Evolutionary conservation across 2,797 vertebrate genomes (phyloP), one percentile per base, ranked within the genome.

Genomic region (Anguilla marmorata): DNA sequence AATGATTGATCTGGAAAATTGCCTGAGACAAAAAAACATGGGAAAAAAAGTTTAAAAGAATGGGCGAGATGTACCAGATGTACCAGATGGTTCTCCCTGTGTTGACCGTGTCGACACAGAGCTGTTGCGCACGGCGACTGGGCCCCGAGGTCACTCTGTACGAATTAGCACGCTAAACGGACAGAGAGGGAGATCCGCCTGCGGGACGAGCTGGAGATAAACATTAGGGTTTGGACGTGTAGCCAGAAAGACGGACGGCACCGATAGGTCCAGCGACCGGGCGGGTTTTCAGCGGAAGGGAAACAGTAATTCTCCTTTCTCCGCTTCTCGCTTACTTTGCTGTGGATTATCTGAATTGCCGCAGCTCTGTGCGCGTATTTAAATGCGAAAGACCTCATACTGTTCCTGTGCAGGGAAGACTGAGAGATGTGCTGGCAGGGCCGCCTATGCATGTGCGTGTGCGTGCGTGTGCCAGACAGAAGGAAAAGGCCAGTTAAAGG

Each of bases 251-350:
- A 90, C 89, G 54, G 69, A 69, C 54, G 84, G 58, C 24, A 37
- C n/a, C 89, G 89, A 92, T 90, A 90, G 91, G 92, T 91, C 88
- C 86, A 87, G 69, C 88, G 87, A 91, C 90, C 89, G 86, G 88
- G 83, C 54, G 85, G 86, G 87, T 91, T 91, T 91, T 89, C 91
- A 90, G 91, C 88, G 89, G 86, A 69, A 86, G 45, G 87, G 86
- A 72, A 84, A 88, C 84, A 72, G 88, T 90, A 88, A 92, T 90
- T 87, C 79, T 85, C 89, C 90, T 82, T 87, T 60, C 54, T 80
- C 60, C 76, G 37, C 74, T 88, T 87, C 89, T 56, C 90, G 84
- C 92, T 93, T 92, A 54, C 86, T 72, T 86, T 79, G 83, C 76
- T 86, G 16, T 66, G 88, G 89, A 89, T 91, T 89, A 90, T 88